phyloP scores from a whole-genome alignment of 2,113 vertebrate genomes.

The Engystomops pustulosus region DNA sequence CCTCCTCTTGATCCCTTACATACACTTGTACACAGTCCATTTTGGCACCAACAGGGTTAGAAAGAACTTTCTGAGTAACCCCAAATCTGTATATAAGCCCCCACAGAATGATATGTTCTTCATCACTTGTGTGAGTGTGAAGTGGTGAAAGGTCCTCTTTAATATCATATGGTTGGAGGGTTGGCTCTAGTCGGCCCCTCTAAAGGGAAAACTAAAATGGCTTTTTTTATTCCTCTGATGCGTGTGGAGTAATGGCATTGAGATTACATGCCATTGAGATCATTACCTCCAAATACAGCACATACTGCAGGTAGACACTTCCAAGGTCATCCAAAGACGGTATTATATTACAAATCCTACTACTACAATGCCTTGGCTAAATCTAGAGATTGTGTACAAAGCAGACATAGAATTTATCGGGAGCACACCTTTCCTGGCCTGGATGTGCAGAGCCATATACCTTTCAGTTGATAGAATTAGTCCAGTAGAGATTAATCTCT shows the following conservation, averaged over 20 bases:
- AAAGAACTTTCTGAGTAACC: too few relatives aligned
- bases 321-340: neutral
- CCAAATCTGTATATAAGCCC: too few relatives aligned
- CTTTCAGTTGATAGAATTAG: slow-evolving; percentile 3
- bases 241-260: neutral
- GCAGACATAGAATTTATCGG: neutral
- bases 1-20: too few relatives aligned
- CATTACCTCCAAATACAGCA: neutral
- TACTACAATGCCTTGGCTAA: neutral
- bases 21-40: too few relatives aligned
- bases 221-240: too few relatives aligned
- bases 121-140: too few relatives aligned
- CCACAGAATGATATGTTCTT: too few relatives aligned
- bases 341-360: neutral
- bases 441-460: neutral
- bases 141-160: too few relatives aligned
- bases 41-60: too few relatives aligned
- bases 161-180: too few relatives aligned
- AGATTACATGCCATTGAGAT: neutral
- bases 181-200: too few relatives aligned
- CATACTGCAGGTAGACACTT: neutral
- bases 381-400: neutral
- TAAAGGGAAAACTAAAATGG: too few relatives aligned
- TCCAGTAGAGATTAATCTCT: neutral
- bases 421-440: neutral